Base-by-base conservation (phyloP, 2,797 vertebrate species). In the Tangara arthus region DNA sequence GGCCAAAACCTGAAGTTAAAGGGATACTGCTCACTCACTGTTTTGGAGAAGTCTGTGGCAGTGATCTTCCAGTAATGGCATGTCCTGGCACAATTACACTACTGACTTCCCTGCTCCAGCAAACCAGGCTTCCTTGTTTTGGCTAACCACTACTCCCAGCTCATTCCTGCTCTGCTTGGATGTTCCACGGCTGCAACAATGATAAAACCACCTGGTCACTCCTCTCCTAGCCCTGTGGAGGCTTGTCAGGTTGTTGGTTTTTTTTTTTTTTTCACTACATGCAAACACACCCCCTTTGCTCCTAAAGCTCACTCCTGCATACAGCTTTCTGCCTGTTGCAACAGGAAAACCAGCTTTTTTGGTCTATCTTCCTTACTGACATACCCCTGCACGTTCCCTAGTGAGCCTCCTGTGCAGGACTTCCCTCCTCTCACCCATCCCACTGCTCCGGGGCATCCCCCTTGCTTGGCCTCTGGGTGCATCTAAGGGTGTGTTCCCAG, bases 221-320 rank as follows among this genome's bases (percentile, higher is more conserved):
- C 14, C 24, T 61, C 17, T 55, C 56, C n/a, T 22, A 68, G 15
- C 37, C 7, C 14, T 28, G 19, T 5, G 4, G 21, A 79, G 27
- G 28, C 2, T 63, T 34, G 9, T 39, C 3, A 1, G 4, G 4
- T 16, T 41, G 2, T 7, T 15, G 42, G 4, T 18, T n/a, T 50
- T 7, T 34, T 26, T 59, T 7, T 34, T 27, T 65, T 24, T 24
- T 32, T 3, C 3, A 56, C 60, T 56, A 42, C 6, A 24, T 3
- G 12, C 26, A 80, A 84, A 34, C 11, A 5, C 11, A 20, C 3
- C 14, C 16, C 7, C 15, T n/a, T 30, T 69, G 11, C 15, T 49
- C 52, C 50, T 26, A 49, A 68, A 57, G 47, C 37, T 80, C 55
- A 30, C 41, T 52, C 34, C 32, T 34, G 30, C 37, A 28, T 10